These are phyloP conservation scores for Acipenser transmontanus DNA, from an alignment of 2,797 vertebrate species.

Conservation along the genomic window DNA sequence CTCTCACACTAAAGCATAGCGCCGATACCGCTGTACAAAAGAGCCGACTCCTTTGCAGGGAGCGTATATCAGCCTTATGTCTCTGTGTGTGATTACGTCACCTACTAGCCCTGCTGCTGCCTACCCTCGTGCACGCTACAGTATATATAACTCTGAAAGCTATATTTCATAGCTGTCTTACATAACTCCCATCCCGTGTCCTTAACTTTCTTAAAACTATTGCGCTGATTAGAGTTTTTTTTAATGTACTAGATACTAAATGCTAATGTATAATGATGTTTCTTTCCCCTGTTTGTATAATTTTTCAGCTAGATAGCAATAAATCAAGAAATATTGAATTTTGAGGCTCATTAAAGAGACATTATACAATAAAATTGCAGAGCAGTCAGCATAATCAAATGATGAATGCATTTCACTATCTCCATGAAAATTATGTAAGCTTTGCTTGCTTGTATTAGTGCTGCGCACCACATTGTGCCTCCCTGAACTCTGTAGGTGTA, in stretches of 20 bases:
- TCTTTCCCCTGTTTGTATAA: constrained; percentile 67
- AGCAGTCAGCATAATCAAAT: constrained; percentile 61
- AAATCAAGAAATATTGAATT: constrained; percentile 73
- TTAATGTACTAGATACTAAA: constrained; percentile 33
- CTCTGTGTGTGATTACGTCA: too few relatives aligned
- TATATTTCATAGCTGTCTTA: constrained; percentile 55
- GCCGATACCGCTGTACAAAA: too few relatives aligned
- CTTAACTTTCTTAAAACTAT: constrained; percentile 65
- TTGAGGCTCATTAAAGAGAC: constrained; percentile 71
- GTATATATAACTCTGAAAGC: constrained; percentile 48
- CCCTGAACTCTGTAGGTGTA: constrained; percentile 57
- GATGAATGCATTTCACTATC: constrained; percentile 63
- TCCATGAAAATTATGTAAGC: constrained; percentile 66
- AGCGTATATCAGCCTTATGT: too few relatives aligned
- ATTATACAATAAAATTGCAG: constrained; percentile 59
- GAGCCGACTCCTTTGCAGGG: too few relatives aligned
- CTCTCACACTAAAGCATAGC: too few relatives aligned
- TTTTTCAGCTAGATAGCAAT: constrained; percentile 68
- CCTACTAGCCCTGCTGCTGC: too few relatives aligned
- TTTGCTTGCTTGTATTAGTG: constrained; percentile 54
- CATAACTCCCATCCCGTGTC: constrained; percentile 58
- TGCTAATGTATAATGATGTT: constrained; percentile 48
- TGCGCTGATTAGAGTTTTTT: constrained; percentile 64
- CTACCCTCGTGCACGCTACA: too few relatives aligned
- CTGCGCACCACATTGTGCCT: constrained; percentile 58